Evolutionary conservation across 2,113 vertebrate species (phyloP).

Genomic region (Cryptoleucopteryx plumbea): DNA sequence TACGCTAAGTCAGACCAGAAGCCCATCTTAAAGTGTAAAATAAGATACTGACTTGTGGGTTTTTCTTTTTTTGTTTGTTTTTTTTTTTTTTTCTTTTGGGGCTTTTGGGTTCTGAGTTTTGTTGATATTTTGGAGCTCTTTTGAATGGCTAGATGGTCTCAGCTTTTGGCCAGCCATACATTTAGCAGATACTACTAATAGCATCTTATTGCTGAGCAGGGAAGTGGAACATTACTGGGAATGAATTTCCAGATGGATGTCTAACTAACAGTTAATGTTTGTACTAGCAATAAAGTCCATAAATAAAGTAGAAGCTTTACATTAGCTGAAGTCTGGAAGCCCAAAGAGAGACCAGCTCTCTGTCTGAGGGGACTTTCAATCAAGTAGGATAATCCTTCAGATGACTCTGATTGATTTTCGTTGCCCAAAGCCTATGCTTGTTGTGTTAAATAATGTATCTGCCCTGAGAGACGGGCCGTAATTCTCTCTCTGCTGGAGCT

Average conservation of each 20-base stretch:
- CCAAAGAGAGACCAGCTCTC: not conserved
- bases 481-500: not conserved
- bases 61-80: not conserved
- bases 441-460: slow-evolving; percentile 35
- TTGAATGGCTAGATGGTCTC: not conserved
- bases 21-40: not conserved
- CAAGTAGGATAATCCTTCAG: not conserved
- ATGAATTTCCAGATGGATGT: not conserved
- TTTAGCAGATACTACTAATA: not conserved
- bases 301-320: not conserved
- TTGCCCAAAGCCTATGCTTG: slow-evolving; percentile 8
- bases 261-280: not conserved
- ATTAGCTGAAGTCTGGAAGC: not conserved
- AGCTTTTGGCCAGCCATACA: not conserved
- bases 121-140: not conserved
- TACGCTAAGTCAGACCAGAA: not conserved
- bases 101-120: not conserved
- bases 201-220: not conserved
- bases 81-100: not conserved
- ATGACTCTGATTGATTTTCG: not conserved
- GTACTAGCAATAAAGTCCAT: not conserved
- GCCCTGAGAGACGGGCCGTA: not conserved
- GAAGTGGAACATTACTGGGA: not conserved
- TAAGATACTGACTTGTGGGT: not conserved
- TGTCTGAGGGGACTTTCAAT: slow-evolving; percentile 5